These are phyloP conservation scores for Galaxea fascicularis DNA, from an alignment of 92 coral and sea anemone species.

Conservation along the genomic window DNA sequence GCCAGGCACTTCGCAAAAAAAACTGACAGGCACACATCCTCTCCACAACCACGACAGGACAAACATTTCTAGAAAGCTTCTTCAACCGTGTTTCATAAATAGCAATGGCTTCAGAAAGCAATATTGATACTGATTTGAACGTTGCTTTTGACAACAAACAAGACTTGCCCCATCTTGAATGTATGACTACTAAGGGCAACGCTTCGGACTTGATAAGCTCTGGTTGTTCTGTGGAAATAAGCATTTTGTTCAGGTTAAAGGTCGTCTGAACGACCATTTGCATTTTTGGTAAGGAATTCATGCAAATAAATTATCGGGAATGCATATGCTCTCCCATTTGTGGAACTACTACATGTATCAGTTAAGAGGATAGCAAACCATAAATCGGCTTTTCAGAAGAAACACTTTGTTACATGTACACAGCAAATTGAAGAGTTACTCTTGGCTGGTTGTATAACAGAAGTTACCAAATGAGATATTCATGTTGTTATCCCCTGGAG, in stretches of 20 bases:
- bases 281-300: conserved; percentile 40
- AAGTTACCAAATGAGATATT: background rate
- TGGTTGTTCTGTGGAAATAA: background rate
- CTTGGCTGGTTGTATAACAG: background rate
- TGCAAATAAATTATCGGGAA: conserved; percentile 20
- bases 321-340: conserved; percentile 36
- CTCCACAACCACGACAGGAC: background rate
- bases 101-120: no score
- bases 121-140: conserved; percentile 11
- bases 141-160: background rate
- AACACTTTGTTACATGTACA: background rate
- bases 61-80: conserved; percentile 1
- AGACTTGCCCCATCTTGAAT: background rate
- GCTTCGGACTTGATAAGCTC: no score
- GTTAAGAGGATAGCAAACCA: background rate
- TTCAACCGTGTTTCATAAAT: background rate
- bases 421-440: background rate
- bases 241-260: conserved; percentile 18
- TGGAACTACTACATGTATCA: conserved; percentile 24
- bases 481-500: background rate
- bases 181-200: background rate
- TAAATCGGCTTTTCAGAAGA: background rate
- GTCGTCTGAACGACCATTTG: conserved; percentile 24
- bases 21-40: conserved; percentile 7
- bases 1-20: conserved; percentile 37